phyloP scores from a whole-genome alignment of 2,888 invertebrate species.

The Netelia inedita region DNA sequence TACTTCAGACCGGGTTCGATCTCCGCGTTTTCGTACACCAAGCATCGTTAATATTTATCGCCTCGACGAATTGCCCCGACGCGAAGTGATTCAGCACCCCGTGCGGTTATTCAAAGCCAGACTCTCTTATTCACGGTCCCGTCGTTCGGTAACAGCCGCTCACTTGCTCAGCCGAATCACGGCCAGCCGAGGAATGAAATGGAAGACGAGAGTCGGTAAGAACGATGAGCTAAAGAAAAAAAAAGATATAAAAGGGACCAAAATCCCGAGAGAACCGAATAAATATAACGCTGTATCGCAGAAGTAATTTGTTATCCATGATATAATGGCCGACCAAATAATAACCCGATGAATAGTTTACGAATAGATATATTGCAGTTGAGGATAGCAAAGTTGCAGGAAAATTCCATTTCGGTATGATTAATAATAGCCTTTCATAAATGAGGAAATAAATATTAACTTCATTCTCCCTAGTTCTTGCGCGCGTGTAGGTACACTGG shows the following conservation, averaged over 20 bases:
- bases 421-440: slow-evolving; percentile 16
- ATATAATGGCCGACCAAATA: slow-evolving; percentile 48
- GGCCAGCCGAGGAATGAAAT: slow-evolving; percentile 26
- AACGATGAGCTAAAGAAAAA: slow-evolving; percentile 1
- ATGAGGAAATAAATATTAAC: slow-evolving; percentile 25
- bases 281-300: slow-evolving; percentile 46
- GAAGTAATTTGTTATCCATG: slow-evolving; percentile 52
- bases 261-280: slow-evolving; percentile 21
- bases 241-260: slow-evolving; percentile 10
- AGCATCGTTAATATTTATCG: slow-evolving; percentile 70
- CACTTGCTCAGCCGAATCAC: slow-evolving; percentile 55
- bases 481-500: no score
- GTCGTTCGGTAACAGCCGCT: slow-evolving; percentile 66
- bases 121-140: slow-evolving; percentile 66
- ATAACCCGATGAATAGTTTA: slow-evolving; percentile 40
- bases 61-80: slow-evolving; percentile 71
- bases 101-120: slow-evolving; percentile 67
- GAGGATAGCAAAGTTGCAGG: slow-evolving; percentile 17
- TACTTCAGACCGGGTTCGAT: slow-evolving; percentile 49
- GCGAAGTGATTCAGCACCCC: slow-evolving; percentile 70
- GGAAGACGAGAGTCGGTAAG: slow-evolving; percentile 14
- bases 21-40: slow-evolving; percentile 39
- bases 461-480: not conserved
- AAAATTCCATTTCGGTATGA: slow-evolving; percentile 21
- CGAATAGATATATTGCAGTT: not conserved